Evolutionary conservation across 2,797 vertebrate genomes (phyloP).

Genomic region (Coilia nasus): DNA sequence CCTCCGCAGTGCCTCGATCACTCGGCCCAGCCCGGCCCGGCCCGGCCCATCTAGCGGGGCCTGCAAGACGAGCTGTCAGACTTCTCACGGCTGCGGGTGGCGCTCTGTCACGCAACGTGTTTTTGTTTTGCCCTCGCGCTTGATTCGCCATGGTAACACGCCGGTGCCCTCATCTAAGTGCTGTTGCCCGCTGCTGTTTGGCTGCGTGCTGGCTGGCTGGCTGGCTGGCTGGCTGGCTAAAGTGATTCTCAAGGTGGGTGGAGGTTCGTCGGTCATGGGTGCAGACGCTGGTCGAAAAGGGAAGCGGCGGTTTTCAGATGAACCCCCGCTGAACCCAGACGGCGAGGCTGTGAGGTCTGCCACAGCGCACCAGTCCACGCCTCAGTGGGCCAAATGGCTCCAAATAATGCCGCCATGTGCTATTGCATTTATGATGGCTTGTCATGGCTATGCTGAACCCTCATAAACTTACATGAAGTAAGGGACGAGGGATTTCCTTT

Average conservation of each 20-base stretch:
- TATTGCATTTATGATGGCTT: constrained; percentile 6
- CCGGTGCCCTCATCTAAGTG: background rate
- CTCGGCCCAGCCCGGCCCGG: background rate
- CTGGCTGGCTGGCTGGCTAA: constrained; percentile 56
- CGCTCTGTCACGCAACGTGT: constrained; percentile 66
- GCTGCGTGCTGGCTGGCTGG: background rate
- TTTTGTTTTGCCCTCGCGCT: constrained; percentile 69
- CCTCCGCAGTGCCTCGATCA: background rate
- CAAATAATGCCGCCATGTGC: background rate
- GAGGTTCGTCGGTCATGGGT: constrained; percentile 54
- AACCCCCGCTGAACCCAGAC: constrained; percentile 61
- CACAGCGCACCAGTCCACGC: constrained; percentile 44
- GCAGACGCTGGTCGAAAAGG: constrained; percentile 61
- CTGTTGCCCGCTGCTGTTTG: background rate
- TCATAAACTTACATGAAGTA: background rate
- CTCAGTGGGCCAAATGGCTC: constrained; percentile 26
- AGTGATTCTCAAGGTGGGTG: constrained; percentile 70
- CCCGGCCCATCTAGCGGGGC: constrained; percentile 53
- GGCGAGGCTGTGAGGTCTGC: constrained; percentile 51
- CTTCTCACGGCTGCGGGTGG: constrained; percentile 60
- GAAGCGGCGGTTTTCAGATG: constrained; percentile 62
- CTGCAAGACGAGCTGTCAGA: constrained; percentile 64
- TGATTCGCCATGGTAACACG: constrained; percentile 65
- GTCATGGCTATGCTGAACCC: background rate
- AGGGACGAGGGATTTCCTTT: constrained; percentile 11